phyloP scores from a whole-genome alignment of 2,888 invertebrate genomes.

The Laothoe populi region DNA sequence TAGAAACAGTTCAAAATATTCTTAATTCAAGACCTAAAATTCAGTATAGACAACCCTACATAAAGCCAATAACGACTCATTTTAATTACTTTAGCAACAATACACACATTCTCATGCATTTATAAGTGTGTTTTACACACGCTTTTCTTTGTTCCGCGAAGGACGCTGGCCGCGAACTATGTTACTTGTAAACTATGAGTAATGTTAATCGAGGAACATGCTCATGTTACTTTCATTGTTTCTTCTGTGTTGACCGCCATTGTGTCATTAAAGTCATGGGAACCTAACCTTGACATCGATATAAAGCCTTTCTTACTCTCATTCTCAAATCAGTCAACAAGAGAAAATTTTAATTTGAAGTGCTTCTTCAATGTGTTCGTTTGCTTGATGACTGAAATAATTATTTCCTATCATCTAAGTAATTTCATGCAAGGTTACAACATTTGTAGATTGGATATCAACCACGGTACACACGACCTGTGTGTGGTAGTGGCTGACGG shows the following conservation, averaged over 20 bases:
- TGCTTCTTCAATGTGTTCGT: too few relatives aligned
- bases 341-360: too few relatives aligned
- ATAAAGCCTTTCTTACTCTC: neutral
- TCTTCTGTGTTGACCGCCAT: neutral
- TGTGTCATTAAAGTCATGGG: neutral
- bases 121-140: slow-evolving; percentile 26
- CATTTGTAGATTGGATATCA: too few relatives aligned
- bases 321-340: neutral
- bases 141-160: slow-evolving; percentile 30
- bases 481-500: too few relatives aligned
- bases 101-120: slow-evolving; percentile 28
- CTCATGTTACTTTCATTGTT: slow-evolving; percentile 7
- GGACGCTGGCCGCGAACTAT: slow-evolving; percentile 28
- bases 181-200: slow-evolving; percentile 21
- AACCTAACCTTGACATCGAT: neutral
- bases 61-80: slow-evolving; percentile 24
- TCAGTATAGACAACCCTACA: slow-evolving; percentile 17
- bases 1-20: neutral
- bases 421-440: too few relatives aligned
- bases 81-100: slow-evolving; percentile 29
- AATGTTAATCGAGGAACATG: slow-evolving; percentile 21
- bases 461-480: too few relatives aligned
- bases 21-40: neutral
- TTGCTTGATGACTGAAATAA: too few relatives aligned
- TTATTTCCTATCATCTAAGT: too few relatives aligned